Evolutionary conservation across 2,888 invertebrate genomes (phyloP), one percentile per base, ranked within the genome.

Genomic region (Crossocerus cetratus): DNA sequence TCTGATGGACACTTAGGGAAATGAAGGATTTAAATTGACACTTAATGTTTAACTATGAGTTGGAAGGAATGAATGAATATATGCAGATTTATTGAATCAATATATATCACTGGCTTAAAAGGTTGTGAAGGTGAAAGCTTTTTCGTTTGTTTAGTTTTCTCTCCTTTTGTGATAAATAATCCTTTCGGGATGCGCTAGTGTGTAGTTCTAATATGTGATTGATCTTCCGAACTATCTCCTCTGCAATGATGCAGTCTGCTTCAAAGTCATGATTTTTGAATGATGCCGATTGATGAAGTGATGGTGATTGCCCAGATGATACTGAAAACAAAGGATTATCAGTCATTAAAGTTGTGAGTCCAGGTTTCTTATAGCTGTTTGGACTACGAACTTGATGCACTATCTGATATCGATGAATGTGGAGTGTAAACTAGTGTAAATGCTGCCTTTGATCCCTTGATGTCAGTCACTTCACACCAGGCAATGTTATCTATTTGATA

Each of bases 261-360:
- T 98, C 98, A 87, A 98, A 98, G 87, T 96, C 96, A 84, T 96
- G 96, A 86, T 95, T 94, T 88, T 97, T 97, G 90, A 96, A 97
- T 63, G 94, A 94, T 4, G 92, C 90, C 1, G 92, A 91, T 83
- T 91, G 89, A 72, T 91, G 90, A 22, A 90, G 84, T 56, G 85
- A 82, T 54, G 87, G 86, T 42, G 84, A 81, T 43, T 86, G 86
- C 63, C 85, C 83, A 22, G 88, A 83, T 32, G 87, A 83, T 66
- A 86, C 88, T 89, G 74, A 8, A 58, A 73, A 70, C 55, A 69
- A 43, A 64, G 0, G 59, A 8, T 32, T 8, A 4, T 32, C 8
- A 32, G 32, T 32, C 32, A 32, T 32, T 32, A 32, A 32, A 32
- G 32, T 32, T 32, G 8, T 32, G 32, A 1, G 8, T 16, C 3